These are phyloP conservation scores for Burhinus oedicnemus DNA, from an alignment of 2,113 vertebrate genomes.

Conservation along the genomic window DNA sequence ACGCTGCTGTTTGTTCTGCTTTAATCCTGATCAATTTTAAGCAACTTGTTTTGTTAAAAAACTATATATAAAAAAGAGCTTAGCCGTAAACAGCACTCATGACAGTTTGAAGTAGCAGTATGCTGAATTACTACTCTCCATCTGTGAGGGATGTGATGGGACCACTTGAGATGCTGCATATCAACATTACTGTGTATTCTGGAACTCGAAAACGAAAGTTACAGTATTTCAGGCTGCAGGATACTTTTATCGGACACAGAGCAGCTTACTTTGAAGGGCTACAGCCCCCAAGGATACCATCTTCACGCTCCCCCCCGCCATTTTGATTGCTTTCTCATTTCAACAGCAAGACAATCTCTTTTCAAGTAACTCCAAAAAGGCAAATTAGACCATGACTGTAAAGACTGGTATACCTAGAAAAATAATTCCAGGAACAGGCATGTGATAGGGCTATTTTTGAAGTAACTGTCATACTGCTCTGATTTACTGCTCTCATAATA, in stretches of 20 bases:
- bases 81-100: constrained; percentile 17
- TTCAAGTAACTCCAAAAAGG: background rate
- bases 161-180: background rate
- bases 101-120: constrained; percentile 17
- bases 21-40: background rate
- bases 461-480: background rate
- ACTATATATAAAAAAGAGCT: background rate
- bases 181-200: background rate
- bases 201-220: background rate
- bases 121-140: constrained; percentile 30
- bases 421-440: background rate
- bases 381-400: background rate
- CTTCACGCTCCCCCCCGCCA: background rate
- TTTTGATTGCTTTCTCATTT: background rate
- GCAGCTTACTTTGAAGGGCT: background rate
- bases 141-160: constrained; percentile 9
- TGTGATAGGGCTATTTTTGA: background rate
- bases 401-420: background rate
- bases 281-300: background rate
- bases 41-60: constrained; percentile 14
- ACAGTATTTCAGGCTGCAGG: fast-evolving
- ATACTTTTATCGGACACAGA: background rate
- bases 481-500: background rate
- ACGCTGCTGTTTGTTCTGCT: background rate
- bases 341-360: background rate